Conservation (phyloP, 1,140 invertebrate species). For the Hycleus phaleratus region DNA sequence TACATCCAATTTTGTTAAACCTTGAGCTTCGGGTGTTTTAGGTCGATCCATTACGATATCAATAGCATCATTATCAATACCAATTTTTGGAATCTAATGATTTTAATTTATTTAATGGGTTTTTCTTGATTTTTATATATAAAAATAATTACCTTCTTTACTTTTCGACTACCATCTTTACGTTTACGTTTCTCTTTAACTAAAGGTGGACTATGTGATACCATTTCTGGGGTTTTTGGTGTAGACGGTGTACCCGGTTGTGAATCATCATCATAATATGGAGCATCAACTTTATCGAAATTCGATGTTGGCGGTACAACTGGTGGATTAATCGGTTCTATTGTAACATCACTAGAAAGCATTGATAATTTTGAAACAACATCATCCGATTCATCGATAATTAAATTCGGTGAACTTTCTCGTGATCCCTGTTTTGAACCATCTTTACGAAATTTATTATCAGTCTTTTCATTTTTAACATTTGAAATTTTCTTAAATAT, state of each 20-base stretch:
- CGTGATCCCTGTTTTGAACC: constrained; percentile 41
- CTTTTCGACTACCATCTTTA: constrained; percentile 53
- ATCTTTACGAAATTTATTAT: constrained; percentile 45
- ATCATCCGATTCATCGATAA: constrained; percentile 42
- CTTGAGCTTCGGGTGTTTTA: constrained; percentile 56
- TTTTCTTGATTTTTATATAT: background rate
- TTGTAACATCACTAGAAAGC: constrained; percentile 40
- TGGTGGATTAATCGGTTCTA: constrained; percentile 32
- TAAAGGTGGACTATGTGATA: constrained; percentile 41
- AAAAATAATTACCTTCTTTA: constrained; percentile 29
- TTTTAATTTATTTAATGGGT: background rate
- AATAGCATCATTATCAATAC: constrained; percentile 10
- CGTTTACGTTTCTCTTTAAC: constrained; percentile 57
- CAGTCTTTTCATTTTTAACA: constrained; percentile 54
- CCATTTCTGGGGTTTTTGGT: constrained; percentile 51
- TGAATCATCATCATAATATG: constrained; percentile 48
- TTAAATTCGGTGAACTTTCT: constrained; percentile 43
- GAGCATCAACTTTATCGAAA: constrained; percentile 23
- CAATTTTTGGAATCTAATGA: background rate
- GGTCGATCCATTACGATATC: constrained; percentile 44
- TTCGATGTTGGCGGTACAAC: constrained; percentile 2
- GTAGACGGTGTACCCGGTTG: constrained; percentile 48
- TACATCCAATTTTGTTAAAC: constrained; percentile 31
- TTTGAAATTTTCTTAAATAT: constrained; percentile 81
- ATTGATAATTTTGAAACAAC: constrained; percentile 29